A percentile compares a stretch with the other conserved stretches of the same genome.
Conservation (phyloP, 1,140 invertebrate genomes). For the Cydia strobilella region DNA sequence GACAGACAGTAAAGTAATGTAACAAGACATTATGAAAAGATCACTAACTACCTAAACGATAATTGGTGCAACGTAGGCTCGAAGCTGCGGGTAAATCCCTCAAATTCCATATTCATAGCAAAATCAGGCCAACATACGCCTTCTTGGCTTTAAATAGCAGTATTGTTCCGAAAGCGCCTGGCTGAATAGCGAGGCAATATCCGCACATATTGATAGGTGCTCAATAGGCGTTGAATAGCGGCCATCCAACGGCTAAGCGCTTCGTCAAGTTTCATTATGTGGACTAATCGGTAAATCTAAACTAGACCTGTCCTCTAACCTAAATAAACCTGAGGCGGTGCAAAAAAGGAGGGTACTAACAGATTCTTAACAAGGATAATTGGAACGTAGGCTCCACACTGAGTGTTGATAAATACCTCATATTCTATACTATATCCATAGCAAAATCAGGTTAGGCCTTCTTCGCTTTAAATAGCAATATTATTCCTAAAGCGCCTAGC, state of each 20-base stretch:
- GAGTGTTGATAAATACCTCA: neutral
- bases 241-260: too few relatives aligned
- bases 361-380: neutral
- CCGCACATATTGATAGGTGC: neutral
- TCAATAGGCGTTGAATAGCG: too few relatives aligned
- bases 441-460: neutral
- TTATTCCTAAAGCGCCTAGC: neutral
- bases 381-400: neutral
- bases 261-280: too few relatives aligned
- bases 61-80: neutral
- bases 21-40: too few relatives aligned
- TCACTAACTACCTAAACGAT: neutral
- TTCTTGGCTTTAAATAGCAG: neutral
- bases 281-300: too few relatives aligned
- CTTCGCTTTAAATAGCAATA: neutral
- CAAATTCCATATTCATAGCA: neutral
- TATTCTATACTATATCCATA: neutral
- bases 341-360: too few relatives aligned
- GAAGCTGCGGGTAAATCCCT: neutral
- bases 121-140: neutral
- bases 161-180: neutral
- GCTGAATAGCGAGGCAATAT: conserved; percentile 4
- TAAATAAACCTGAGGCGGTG: too few relatives aligned
- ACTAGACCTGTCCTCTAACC: too few relatives aligned
- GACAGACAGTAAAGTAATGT: too few relatives aligned